Evolutionary conservation across 2,888 invertebrate genomes (phyloP).

Genomic region (Sminthurides aquaticus): DNA sequence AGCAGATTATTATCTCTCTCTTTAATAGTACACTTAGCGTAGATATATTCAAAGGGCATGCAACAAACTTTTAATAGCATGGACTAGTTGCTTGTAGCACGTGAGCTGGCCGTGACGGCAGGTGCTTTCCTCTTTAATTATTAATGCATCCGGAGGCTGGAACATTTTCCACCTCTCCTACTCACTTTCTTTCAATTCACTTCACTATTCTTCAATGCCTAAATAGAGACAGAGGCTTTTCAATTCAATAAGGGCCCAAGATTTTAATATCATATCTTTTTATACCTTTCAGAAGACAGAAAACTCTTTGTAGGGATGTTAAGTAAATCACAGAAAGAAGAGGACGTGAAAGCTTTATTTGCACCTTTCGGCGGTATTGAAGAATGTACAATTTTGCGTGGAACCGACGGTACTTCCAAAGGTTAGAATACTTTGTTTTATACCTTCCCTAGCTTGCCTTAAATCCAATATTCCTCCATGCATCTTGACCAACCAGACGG

Average conservation of each 20-base stretch:
- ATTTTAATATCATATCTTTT: too few species aligned
- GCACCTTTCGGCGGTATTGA: constrained; percentile 96
- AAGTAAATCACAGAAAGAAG: constrained; percentile 98
- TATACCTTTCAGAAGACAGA: constrained; percentile 66
- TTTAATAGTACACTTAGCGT: neutral
- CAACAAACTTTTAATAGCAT: neutral
- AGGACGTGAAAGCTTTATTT: constrained; percentile 94
- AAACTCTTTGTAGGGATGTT: constrained; percentile 99
- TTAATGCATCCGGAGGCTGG: neutral
- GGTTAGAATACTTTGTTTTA: constrained; percentile 57
- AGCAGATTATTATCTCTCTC: neutral
- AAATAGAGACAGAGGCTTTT: too few species aligned
- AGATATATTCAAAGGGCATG: neutral
- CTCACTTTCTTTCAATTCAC: too few species aligned
- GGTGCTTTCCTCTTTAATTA: neutral
- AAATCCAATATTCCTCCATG: neutral
- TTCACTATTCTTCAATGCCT: too few species aligned
- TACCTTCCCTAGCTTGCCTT: neutral
- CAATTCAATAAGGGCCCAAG: too few species aligned
- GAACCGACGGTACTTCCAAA: constrained; percentile 98
- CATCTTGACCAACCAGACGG: too few species aligned
- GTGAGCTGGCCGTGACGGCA: neutral
- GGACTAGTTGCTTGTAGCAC: neutral
- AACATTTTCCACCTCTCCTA: neutral
- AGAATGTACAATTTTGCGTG: constrained; percentile 95